Evolutionary conservation across 2,113 vertebrate species (phyloP), one percentile per base, ranked within the genome.

Genomic region (Trogon surrucura): DNA sequence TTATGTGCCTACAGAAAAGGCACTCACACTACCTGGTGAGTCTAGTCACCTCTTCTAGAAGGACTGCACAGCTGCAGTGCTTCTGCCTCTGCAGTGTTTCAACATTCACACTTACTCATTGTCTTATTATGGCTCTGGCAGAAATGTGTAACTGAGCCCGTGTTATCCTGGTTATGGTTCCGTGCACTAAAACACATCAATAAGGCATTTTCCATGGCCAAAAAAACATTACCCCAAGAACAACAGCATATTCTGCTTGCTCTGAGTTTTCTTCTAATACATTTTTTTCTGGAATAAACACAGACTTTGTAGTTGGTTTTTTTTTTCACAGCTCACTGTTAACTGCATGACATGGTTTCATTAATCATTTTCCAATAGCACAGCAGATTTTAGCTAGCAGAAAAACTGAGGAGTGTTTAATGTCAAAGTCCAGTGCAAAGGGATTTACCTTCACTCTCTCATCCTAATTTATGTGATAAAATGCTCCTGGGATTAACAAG

Each of bases 381-480:
- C 27, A 80, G 88, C 29, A 90, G 64, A 91, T 80, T 96, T 95
- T 38, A 85, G 86, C 50, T 79, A 85, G 77, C 36, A 91, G 58
- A 94, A 65, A 48, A 91, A 85, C 22, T 21, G 56, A 81, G 25
- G 47, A 91, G 57, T 58, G 38, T 70, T 96, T 91, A 91, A 93
- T 44, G 85, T 84, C 86, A 88, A 95, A 96, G 92, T 56, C 48
- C 41, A 88, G 26, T 57, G 66, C 22, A 57, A 91, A 93, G 36
- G 88, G 85, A 97, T 96, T 96, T 95, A 89, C 78, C 73, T 77
- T 82, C 48, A 57, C 27, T 67, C 12, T 77, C 41, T 11, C 62
- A 87, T 96, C 70, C 72, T 86, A 94, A 94, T 83, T 92, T 78
- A 95, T 69, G 70, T 80, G 88, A 92, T 83, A 96, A 97, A 93